These are phyloP conservation scores for Cyrtonyx montezumae DNA, from an alignment of 2,113 vertebrate species.

Conservation along the genomic window DNA sequence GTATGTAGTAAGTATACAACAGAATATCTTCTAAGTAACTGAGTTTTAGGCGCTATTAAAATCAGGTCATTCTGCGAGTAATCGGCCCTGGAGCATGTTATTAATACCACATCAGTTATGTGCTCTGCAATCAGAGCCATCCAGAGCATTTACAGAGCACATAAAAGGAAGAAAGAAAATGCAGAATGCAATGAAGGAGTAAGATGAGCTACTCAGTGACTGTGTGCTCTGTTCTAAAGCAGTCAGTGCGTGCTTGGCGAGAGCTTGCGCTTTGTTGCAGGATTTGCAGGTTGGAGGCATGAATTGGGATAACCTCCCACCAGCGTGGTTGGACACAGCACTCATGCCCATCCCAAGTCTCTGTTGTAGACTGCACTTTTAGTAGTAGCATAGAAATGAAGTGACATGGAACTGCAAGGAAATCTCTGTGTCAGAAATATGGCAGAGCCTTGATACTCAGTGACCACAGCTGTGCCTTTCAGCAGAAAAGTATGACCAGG, in stretches of 20 bases:
- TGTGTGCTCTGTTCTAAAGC: background rate
- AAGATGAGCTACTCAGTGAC: background rate
- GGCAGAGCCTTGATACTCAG: rapidly evolving
- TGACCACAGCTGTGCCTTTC: background rate
- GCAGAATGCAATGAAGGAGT: background rate
- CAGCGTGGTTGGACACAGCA: background rate
- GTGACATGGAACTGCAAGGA: background rate
- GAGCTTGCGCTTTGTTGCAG: background rate
- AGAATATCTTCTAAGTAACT: background rate
- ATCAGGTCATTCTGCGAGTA: background rate
- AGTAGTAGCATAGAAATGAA: background rate
- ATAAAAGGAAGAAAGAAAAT: background rate
- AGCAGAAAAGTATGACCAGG: background rate
- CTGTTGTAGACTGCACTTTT: background rate
- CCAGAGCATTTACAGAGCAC: background rate
- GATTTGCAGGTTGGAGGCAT: background rate
- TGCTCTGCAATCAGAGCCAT: background rate
- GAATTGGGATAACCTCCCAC: rapidly evolving
- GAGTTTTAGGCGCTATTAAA: background rate
- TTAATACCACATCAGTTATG: background rate
- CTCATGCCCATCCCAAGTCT: background rate
- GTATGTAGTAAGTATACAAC: background rate
- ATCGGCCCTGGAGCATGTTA: background rate
- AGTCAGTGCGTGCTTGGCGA: background rate
- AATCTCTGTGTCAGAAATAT: background rate